These are phyloP conservation scores for Sarcophaga bullata DNA, from an alignment of 1,140 invertebrate species.

Conservation along the genomic window DNA sequence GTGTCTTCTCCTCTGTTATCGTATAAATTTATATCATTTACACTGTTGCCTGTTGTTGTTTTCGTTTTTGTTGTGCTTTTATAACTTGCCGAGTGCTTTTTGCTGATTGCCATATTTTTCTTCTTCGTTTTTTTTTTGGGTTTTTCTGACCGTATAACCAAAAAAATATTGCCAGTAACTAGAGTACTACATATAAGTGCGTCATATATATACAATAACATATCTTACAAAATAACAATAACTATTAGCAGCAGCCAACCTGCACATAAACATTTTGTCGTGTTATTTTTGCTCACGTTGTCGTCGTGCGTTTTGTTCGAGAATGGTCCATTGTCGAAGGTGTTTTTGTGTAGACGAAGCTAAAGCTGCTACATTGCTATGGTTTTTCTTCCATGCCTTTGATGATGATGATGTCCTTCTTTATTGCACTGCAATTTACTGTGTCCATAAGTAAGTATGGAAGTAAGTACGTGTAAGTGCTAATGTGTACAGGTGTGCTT, in stretches of 20 bases:
- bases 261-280: neutral
- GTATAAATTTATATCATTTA: neutral
- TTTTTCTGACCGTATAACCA: slow-evolving; percentile 13
- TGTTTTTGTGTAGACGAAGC: neutral
- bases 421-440: slow-evolving; percentile 33
- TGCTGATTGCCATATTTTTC: neutral
- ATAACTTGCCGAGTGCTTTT: slow-evolving; percentile 13
- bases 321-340: slow-evolving; percentile 19
- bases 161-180: neutral
- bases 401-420: slow-evolving; percentile 19
- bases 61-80: neutral
- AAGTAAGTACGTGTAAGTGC: too few species aligned
- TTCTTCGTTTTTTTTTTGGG: too few species aligned
- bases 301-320: neutral
- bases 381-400: too few species aligned
- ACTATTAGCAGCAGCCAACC: neutral
- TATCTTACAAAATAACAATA: neutral
- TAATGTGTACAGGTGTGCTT: slow-evolving; percentile 6
- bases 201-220: neutral
- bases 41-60: neutral
- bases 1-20: neutral
- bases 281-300: neutral
- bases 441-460: neutral
- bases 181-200: neutral
- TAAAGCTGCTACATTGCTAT: neutral